Base-by-base conservation (phyloP, 1,140 invertebrate species). In the Cherax quadricarinatus region DNA sequence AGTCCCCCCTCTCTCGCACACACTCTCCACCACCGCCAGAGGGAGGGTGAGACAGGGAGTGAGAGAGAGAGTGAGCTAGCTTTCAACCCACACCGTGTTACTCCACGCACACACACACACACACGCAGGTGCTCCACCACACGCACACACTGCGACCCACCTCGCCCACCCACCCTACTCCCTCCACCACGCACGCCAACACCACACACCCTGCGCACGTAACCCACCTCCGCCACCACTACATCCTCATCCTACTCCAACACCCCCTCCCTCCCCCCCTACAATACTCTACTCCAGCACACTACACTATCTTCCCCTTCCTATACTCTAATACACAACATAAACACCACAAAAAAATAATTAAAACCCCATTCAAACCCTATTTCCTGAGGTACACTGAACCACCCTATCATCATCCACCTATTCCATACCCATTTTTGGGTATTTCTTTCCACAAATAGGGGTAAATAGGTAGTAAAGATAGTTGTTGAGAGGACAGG, bases 71-170 rank as follows among this genome's bases (percentile, higher is more conserved):
- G 30, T 41, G 30, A 41, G 30, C 30, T 41, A 41, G 30, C 30
- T 41, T 41, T 41, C 30, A 41, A 41, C 30, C 30, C 30, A 41
- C 30, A 41, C 75, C 53, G 86, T 88, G 86, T 80, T 30, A 51
- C 80, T 21, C 21, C 10, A 75, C 75, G 75, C 86, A 75, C 80
- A 51, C 79, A 75, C 49, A 30, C 79, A 49, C 86, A 73, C 86
- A 79, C 86, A 88, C 86, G 86, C 86, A 62, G 81, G 30, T 41
- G 81, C 80, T 83, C 81, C 88, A 62, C 88, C 88, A 90, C 88
- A 90, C 80, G 88, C 88, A 89, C 88, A 80, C 88, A 90, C 88
- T 90, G 88, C 80, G 88, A 48, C 81, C 88, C 70, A 81, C 88
- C 88, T 62, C 21, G 10, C 81, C 66, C 73, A 75, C 24, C 79